Evolutionary conservation across 2,797 vertebrate species (phyloP).

Genomic region (Meda fulgida): DNA sequence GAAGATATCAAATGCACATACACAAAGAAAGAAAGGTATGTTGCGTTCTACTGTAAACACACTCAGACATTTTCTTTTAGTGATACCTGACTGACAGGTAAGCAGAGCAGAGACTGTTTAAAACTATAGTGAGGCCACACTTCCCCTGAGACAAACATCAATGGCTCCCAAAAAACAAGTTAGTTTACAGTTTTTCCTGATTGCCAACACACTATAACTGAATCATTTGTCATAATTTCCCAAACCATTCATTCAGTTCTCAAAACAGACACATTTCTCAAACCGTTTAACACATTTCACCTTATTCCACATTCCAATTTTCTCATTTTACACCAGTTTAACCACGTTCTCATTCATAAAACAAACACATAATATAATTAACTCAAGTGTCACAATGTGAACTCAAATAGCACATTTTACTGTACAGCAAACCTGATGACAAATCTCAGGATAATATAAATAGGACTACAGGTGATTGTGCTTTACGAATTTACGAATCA

Average conservation of each 20-base stretch:
- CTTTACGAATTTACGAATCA: background rate
- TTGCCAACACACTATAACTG: background rate
- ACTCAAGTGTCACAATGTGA: background rate
- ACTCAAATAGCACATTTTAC: background rate
- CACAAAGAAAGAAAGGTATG: background rate
- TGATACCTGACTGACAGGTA: constrained; percentile 20
- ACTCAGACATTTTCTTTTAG: constrained; percentile 17
- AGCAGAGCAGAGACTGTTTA: constrained; percentile 61
- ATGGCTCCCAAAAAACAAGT: constrained; percentile 32
- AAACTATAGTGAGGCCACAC: constrained; percentile 61
- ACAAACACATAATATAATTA: background rate
- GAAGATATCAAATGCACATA: background rate
- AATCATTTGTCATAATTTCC: background rate
- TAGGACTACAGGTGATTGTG: background rate
- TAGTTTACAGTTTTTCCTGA: background rate
- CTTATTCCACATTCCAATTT: background rate
- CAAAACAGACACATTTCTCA: background rate
- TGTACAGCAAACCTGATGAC: background rate
- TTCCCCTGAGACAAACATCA: constrained; percentile 65
- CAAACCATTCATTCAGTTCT: background rate
- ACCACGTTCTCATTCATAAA: background rate
- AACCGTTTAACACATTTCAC: background rate
- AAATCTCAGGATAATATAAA: background rate
- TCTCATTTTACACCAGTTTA: background rate
- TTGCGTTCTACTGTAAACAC: constrained; percentile 7